A percentile compares a stretch with the other conserved stretches of the same genome.
Conservation (phyloP, 2,888 invertebrate species). For the Tetramorium bicarinatum region DNA sequence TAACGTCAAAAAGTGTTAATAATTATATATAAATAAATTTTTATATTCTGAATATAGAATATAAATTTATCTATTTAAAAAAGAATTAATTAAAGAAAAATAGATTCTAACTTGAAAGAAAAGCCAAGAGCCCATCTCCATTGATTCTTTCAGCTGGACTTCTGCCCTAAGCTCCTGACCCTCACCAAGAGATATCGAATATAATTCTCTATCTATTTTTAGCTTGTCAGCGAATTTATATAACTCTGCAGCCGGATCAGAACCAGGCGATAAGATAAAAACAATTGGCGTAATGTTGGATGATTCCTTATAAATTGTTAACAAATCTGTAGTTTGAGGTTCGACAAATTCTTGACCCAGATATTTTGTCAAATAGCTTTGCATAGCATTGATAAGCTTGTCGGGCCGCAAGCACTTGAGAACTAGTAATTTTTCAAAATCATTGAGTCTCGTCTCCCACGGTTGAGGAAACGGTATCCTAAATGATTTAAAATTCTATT, state of each 20-base stretch:
- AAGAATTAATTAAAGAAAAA: not conserved
- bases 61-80: slow-evolving; percentile 25
- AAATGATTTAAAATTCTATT: slow-evolving; percentile 67
- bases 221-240: slow-evolving; percentile 94
- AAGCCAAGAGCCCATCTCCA: slow-evolving; percentile 94
- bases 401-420: slow-evolving; percentile 94
- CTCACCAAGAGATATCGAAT: slow-evolving; percentile 95
- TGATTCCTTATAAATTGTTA: slow-evolving; percentile 93
- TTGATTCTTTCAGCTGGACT: slow-evolving; percentile 91
- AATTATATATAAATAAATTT: not conserved
- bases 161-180: slow-evolving; percentile 96
- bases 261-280: slow-evolving; percentile 96
- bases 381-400: slow-evolving; percentile 93
- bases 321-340: slow-evolving; percentile 94
- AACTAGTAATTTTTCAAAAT: slow-evolving; percentile 93
- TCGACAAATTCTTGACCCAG: slow-evolving; percentile 94
- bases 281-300: slow-evolving; percentile 93
- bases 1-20: not conserved
- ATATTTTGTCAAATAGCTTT: slow-evolving; percentile 90
- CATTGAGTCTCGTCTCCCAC: slow-evolving; percentile 89
- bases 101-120: slow-evolving; percentile 91
- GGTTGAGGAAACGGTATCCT: slow-evolving; percentile 90
- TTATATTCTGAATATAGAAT: not conserved
- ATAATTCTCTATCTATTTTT: slow-evolving; percentile 92
- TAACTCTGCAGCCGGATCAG: slow-evolving; percentile 94